Conservation (phyloP, 2,888 invertebrate species). For the Drosophila kokeensis region DNA sequence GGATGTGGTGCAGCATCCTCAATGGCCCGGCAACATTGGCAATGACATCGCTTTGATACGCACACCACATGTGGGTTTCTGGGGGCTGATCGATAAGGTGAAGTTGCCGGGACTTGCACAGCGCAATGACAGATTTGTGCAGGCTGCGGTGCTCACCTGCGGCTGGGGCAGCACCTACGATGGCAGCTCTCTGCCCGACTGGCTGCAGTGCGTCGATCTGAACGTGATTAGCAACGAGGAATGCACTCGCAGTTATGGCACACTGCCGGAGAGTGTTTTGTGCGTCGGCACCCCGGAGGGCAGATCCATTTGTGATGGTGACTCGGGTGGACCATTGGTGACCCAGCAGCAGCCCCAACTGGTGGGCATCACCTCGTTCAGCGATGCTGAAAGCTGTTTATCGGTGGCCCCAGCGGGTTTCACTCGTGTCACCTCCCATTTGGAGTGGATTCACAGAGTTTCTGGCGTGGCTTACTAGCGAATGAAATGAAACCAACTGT, state of each 20-base stretch:
- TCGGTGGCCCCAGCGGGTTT: slow-evolving; percentile 58
- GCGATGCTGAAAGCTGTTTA: slow-evolving; percentile 49
- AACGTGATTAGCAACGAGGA: slow-evolving; percentile 70
- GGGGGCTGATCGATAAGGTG: slow-evolving; percentile 35
- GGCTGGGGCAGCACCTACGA: slow-evolving; percentile 77
- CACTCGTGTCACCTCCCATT: slow-evolving; percentile 53
- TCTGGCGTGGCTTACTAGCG: slow-evolving; percentile 55
- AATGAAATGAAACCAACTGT: neutral
- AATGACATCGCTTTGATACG: slow-evolving; percentile 68
- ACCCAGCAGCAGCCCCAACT: slow-evolving; percentile 12
- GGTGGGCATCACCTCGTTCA: slow-evolving; percentile 62
- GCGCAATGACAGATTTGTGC: slow-evolving; percentile 21
- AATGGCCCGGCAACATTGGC: slow-evolving; percentile 54
- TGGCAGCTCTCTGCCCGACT: slow-evolving; percentile 78
- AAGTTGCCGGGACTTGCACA: slow-evolving; percentile 32
- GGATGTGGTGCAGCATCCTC: slow-evolving; percentile 78
- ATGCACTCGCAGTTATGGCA: slow-evolving; percentile 83
- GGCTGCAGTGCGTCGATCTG: slow-evolving; percentile 66
- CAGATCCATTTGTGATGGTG: slow-evolving; percentile 57
- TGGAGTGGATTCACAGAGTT: slow-evolving; percentile 57
- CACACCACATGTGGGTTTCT: slow-evolving; percentile 47
- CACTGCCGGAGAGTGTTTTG: slow-evolving; percentile 48
- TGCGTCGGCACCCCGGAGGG: slow-evolving; percentile 49
- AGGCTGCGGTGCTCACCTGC: slow-evolving; percentile 41
- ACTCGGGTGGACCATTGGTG: slow-evolving; percentile 66